Conservation (phyloP, 2,113 vertebrate genomes). For the Lichenostomus cassidix region DNA sequence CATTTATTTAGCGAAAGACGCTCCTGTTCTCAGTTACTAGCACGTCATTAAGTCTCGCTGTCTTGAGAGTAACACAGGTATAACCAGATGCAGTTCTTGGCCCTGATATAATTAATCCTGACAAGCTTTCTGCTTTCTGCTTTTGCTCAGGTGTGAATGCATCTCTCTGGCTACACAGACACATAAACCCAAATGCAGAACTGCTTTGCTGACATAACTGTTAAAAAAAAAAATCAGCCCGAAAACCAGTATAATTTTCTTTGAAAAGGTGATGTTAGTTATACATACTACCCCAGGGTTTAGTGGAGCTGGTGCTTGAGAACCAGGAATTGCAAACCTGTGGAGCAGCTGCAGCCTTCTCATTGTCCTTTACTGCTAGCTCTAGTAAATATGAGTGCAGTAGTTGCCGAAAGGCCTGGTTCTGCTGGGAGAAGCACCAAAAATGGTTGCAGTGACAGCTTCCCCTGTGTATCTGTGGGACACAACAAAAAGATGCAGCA, state of each 20-base stretch:
- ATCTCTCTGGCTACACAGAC: background rate
- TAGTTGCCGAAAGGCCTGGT: background rate
- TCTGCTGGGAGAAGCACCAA: background rate
- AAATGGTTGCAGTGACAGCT: background rate
- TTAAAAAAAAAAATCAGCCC: background rate
- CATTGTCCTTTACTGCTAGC: background rate
- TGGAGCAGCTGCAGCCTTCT: background rate
- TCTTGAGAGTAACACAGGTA: constrained; percentile 23
- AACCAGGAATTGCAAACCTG: background rate
- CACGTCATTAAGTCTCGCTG: background rate
- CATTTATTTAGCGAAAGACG: constrained; percentile 27
- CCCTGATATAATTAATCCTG: constrained; percentile 29
- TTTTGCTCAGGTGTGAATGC: constrained; percentile 15
- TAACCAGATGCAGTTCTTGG: constrained; percentile 40
- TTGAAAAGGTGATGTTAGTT: background rate
- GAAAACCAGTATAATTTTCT: background rate
- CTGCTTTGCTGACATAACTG: background rate
- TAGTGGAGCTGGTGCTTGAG: background rate
- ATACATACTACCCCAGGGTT: background rate
- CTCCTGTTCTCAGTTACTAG: constrained; percentile 52
- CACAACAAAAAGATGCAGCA: background rate
- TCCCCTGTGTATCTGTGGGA: background rate
- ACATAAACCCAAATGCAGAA: background rate
- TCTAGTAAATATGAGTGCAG: background rate
- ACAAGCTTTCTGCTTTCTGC: constrained; percentile 19